These are phyloP conservation scores for Siderastrea radians DNA, from an alignment of 92 coral and sea anemone species.

Conservation along the genomic window DNA sequence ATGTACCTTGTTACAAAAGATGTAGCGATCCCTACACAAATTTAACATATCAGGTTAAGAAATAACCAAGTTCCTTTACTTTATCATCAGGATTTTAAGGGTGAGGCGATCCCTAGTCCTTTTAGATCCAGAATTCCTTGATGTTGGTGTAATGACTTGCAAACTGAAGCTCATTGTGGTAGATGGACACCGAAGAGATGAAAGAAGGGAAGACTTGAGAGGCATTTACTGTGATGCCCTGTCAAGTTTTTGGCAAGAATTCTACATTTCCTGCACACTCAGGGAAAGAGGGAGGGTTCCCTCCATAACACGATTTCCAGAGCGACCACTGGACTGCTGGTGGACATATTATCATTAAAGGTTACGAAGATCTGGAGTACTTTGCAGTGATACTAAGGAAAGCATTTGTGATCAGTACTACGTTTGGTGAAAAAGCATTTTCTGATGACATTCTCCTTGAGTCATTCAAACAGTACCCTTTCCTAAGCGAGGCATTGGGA, in stretches of 20 bases:
- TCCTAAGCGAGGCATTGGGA: slow-evolving; percentile 45
- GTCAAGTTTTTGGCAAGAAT: slow-evolving; percentile 71
- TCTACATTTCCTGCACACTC: slow-evolving; percentile 60
- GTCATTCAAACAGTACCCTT: slow-evolving; percentile 54
- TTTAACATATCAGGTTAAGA: slow-evolving; percentile 5
- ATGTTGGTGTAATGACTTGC: slow-evolving; percentile 48
- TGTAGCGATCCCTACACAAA: background rate
- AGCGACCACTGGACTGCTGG: slow-evolving; percentile 58
- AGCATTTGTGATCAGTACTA: slow-evolving; percentile 54
- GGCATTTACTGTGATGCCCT: slow-evolving; percentile 80
- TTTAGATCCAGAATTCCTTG: slow-evolving; percentile 65
- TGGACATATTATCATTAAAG: slow-evolving; percentile 50
- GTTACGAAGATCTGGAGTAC: slow-evolving; percentile 33
- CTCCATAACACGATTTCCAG: slow-evolving; percentile 65
- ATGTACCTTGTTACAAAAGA: background rate
- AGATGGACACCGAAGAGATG: slow-evolving; percentile 53
- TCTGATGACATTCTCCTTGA: slow-evolving; percentile 52
- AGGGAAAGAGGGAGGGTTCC: slow-evolving; percentile 76
- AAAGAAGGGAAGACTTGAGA: slow-evolving; percentile 51
- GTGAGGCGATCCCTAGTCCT: slow-evolving; percentile 52
- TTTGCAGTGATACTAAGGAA: slow-evolving; percentile 51
- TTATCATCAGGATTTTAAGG: slow-evolving; percentile 50
- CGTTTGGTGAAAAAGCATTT: slow-evolving; percentile 54
- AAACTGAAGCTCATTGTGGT: slow-evolving; percentile 61
- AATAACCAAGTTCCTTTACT: slow-evolving; percentile 23